These are phyloP conservation scores for Pristionchus fissidentatus DNA, from an alignment of 2,888 invertebrate species.

Conservation along the genomic window DNA sequence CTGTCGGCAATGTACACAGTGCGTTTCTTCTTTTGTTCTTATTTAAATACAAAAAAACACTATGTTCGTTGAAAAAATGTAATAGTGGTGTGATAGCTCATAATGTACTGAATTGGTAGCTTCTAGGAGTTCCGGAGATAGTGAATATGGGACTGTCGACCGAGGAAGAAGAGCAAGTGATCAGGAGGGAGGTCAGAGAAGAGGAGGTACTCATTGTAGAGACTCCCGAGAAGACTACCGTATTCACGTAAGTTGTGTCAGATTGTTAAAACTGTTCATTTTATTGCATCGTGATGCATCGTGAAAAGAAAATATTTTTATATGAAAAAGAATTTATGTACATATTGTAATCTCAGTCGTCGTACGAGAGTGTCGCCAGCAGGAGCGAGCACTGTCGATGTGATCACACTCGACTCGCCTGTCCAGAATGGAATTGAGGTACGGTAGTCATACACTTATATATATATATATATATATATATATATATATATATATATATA, in stretches of 20 bases:
- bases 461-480: too few relatives aligned
- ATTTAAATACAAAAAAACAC: background rate
- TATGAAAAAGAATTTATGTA: background rate
- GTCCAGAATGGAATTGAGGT: background rate
- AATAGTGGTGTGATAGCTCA: too few relatives aligned
- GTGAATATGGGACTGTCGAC: background rate
- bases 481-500: too few relatives aligned
- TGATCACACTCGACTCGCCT: conserved; percentile 12
- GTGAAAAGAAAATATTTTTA: background rate
- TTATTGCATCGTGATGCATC: background rate
- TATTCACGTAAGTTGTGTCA: background rate
- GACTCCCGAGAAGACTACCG: conserved; percentile 39
- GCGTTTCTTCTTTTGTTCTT: background rate
- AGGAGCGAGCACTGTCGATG: background rate
- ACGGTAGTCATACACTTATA: background rate
- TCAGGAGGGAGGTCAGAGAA: conserved; percentile 24
- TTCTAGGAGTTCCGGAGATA: background rate
- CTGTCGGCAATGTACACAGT: conserved; percentile 1
- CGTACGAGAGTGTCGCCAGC: background rate
- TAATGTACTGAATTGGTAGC: background rate
- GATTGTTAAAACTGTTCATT: background rate
- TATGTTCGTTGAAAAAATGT: background rate
- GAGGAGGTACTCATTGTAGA: background rate
- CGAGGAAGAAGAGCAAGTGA: conserved; percentile 17
- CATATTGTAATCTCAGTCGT: background rate